Base-by-base conservation (phyloP, 2,888 invertebrate species). In the Andrena trimmerana region DNA sequence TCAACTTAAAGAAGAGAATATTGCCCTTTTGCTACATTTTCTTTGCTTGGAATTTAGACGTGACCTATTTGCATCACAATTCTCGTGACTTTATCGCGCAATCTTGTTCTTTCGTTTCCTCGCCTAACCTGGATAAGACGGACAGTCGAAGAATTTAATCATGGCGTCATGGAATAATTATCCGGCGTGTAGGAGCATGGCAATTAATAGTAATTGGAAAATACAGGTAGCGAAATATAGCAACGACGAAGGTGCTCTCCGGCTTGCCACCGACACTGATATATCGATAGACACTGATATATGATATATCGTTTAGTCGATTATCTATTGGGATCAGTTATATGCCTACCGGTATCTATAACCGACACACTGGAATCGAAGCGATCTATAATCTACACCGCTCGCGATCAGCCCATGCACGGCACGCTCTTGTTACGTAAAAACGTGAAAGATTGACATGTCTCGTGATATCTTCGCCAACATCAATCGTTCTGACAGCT, bases 271-370 rank as follows among this genome's bases (percentile, higher is more conserved):
- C 8, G 57, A 13, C 57, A 20, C 10, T 8, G 24, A 57, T 57
- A 63, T 63, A 6, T 33, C 13, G 20, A 20, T 20, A 20, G 20
- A 20, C 20, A 20, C 20, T 20, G 20, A 20, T 20, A 20, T 20
- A 20, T 20, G 20, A 20, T 20, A 20, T 20, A 20, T 20, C 20
- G 13, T 42, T 63, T 42, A 42, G 27, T 62, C 29, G 50, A 54
- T 69, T 76, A 76, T 69, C 69, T 50, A 31, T 48, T 20, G 29
- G n/a, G 31, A 74, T 59, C n/a, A 59, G 33, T 27, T 73, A 20
- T 20, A 20, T 60, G 31, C n/a, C 8, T 66, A 20, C 2, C 13
- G 62, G 33, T 67, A 69, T 24, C 29, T 31, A n/a, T 4, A 10
- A 48, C 24, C 42, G 29, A 31, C 27, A 52, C 33, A 24, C 1